Evolutionary conservation across 2,113 vertebrate species (phyloP), one percentile per base, ranked within the genome.

Genomic region (Fukomys damarensis): DNA sequence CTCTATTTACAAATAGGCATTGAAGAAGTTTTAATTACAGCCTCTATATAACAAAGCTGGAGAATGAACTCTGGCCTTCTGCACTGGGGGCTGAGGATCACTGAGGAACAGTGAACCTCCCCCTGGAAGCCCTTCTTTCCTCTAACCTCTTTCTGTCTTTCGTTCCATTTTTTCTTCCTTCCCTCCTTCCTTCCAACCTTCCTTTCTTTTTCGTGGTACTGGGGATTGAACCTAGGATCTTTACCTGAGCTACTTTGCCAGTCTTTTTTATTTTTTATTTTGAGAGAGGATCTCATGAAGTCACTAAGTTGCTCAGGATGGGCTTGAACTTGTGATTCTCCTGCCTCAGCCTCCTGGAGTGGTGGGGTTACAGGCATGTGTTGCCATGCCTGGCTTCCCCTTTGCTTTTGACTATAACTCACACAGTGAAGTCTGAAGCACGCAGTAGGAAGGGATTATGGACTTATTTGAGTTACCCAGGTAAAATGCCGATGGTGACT

Each of bases 1-100:
- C 58, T 49, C 43, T 83, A 52, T 35, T 72, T 80, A 7, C 68
- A 94, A 92, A 72, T 13, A 96, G 72, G n/a, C 93, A 95, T 8
- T 13, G 58, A 92, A 94, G 72, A 87, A 80, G 5, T 32, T 61
- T 92, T 32, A 10, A 30, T 46, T 63, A 63, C 4, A 87, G 11
- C 19, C 16, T 54, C 52, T 7, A n/a, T 54, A 26, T 54, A 65
- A 52, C 28, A 59, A 82, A 95, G 72, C 22, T 86, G n/a, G 30
- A 59, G 41, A 41, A 74, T 30, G 72, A 89, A 19, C 58, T 85
- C 13, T 35, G 30, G 59, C 83, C 35, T 35, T 35, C 49, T 24
- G 0, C n/a, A 65, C 30, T 0, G 5, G 22, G 14, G 70, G 7
- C 43, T 61, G 22, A 22, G 46, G n/a, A 32, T 66, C 41, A 32